Evolutionary conservation across 2,888 invertebrate species (phyloP).

Genomic region (Stenoptilia bipunctidactyla): DNA sequence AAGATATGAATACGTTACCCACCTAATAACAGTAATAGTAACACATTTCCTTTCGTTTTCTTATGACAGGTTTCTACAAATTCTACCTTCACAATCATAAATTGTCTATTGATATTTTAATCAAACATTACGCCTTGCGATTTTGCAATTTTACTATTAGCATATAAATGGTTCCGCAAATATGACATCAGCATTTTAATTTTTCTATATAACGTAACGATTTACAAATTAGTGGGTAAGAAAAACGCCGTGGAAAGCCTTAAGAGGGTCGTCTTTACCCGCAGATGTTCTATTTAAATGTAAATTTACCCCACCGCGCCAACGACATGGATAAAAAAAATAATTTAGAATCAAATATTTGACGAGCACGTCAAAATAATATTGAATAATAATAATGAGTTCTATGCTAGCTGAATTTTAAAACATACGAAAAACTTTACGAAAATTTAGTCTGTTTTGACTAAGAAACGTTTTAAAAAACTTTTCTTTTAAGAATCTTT

Average conservation of each 20-base stretch:
- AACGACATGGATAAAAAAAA: slow-evolving; percentile 58
- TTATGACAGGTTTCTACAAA: no score
- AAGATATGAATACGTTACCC: no score
- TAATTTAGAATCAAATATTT: slow-evolving; percentile 53
- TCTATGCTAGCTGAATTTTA: not conserved
- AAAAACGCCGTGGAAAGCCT: slow-evolving; percentile 56
- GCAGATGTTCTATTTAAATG: slow-evolving; percentile 72
- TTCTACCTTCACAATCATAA: no score
- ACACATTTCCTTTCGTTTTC: no score
- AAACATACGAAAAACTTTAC: not conserved
- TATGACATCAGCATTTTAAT: slow-evolving; percentile 72
- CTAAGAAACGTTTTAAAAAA: not conserved
- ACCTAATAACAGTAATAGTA: no score
- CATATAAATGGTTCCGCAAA: slow-evolving; percentile 67
- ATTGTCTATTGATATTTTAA: slow-evolving; percentile 68
- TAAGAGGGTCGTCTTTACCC: slow-evolving; percentile 59
- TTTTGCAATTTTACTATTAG: slow-evolving; percentile 44
- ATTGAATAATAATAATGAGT: not conserved
- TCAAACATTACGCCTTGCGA: slow-evolving; percentile 36
- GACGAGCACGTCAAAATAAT: slow-evolving; percentile 29
- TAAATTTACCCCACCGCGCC: slow-evolving; percentile 57
- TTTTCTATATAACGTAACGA: slow-evolving; percentile 67
- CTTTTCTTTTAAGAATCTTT: no score
- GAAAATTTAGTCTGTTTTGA: no score
- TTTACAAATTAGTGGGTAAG: slow-evolving; percentile 70